These are phyloP conservation scores for Cettia cetti DNA, from an alignment of 2,113 vertebrate genomes.

Conservation along the genomic window DNA sequence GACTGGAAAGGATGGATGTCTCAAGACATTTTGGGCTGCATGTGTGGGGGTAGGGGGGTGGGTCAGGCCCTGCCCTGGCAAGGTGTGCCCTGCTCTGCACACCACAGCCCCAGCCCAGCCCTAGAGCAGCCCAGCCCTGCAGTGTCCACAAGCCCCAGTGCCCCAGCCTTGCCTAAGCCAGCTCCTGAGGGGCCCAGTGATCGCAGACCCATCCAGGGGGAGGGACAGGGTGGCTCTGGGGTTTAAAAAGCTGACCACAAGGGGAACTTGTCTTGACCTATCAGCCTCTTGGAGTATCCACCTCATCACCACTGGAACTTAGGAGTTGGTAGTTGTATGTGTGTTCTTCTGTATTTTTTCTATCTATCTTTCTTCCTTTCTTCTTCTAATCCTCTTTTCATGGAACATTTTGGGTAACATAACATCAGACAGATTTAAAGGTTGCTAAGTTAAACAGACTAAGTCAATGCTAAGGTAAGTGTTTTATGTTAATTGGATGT, in stretches of 20 bases:
- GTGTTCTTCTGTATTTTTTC: not conserved
- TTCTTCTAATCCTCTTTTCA: not conserved
- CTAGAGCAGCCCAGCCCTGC: not conserved
- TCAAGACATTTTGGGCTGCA: not conserved
- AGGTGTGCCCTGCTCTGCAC: not conserved
- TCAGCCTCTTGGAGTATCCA: not conserved
- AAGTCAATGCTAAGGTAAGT: not conserved
- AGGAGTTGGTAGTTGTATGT: not conserved
- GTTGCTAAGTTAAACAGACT: not conserved
- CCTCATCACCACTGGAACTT: not conserved
- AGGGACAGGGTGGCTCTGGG: not conserved
- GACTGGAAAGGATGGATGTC: not conserved
- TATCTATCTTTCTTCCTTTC: not conserved
- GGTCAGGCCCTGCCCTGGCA: fast-evolving
- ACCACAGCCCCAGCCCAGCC: not conserved
- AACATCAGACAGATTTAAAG: fast-evolving
- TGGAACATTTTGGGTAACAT: not conserved
- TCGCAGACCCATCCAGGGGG: not conserved
- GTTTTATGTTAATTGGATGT: not conserved
- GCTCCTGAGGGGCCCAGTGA: not conserved
- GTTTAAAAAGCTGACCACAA: not conserved
- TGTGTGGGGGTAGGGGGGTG: not conserved
- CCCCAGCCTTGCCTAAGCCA: not conserved
- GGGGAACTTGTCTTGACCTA: not conserved
- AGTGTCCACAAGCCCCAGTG: too few relatives aligned